phyloP scores from a whole-genome alignment of 2,797 vertebrate species.

The Typhlichthys subterraneus region DNA sequence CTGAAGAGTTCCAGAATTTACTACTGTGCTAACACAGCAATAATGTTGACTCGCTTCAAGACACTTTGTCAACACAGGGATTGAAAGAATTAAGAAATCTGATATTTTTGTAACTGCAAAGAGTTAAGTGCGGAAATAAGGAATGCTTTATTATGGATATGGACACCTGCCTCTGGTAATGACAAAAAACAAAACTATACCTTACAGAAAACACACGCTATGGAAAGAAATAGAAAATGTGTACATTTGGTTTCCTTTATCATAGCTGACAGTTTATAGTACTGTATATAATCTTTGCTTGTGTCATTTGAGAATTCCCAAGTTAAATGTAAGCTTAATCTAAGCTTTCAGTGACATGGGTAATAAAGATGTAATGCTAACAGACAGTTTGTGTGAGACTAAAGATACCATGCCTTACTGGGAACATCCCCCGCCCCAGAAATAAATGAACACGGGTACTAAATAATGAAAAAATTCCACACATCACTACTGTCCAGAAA shows the following conservation, averaged over 20 bases:
- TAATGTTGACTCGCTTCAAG: slow-evolving; percentile 65
- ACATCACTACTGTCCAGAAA: slow-evolving; percentile 30
- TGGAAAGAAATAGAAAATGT: slow-evolving; percentile 71
- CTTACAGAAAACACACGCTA: slow-evolving; percentile 69
- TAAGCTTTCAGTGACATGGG: slow-evolving; percentile 81
- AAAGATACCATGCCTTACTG: not conserved
- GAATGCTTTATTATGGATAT: slow-evolving; percentile 72
- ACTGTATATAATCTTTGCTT: slow-evolving; percentile 81
- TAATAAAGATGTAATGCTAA: slow-evolving; percentile 81
- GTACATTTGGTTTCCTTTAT: slow-evolving; percentile 80
- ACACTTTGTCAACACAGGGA: slow-evolving; percentile 66
- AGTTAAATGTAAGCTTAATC: slow-evolving; percentile 77
- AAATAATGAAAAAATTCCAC: not conserved
- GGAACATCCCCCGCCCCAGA: not conserved
- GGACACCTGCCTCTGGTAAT: slow-evolving; percentile 69
- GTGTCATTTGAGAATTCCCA: slow-evolving; percentile 77
- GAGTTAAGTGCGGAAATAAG: slow-evolving; percentile 74
- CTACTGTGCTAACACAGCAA: slow-evolving; percentile 73
- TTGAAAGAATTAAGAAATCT: slow-evolving; percentile 67
- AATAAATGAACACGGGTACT: not conserved
- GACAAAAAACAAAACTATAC: slow-evolving; percentile 67
- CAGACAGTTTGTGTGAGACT: slow-evolving; percentile 15
- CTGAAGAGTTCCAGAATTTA: slow-evolving; percentile 75
- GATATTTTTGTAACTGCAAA: slow-evolving; percentile 74
- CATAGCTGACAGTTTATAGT: slow-evolving; percentile 80